Percentiles rank a stretch among this genome's conserved stretches.
phyloP scores from a whole-genome alignment of 1,140 invertebrate genomes.

The Conopomorpha cramerella region DNA sequence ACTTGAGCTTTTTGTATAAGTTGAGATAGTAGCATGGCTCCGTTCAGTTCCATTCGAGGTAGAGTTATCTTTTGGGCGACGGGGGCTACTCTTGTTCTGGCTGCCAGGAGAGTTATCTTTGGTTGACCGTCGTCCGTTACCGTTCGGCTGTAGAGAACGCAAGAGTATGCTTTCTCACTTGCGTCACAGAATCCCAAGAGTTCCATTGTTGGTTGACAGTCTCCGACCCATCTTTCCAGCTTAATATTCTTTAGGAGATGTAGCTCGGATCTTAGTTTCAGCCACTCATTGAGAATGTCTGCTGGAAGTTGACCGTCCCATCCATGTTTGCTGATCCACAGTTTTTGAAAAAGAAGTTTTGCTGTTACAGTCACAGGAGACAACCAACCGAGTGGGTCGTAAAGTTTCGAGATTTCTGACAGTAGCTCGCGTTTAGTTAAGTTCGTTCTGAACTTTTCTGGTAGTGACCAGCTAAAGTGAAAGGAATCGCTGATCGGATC shows the following conservation, averaged over 20 bases:
- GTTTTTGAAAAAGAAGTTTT: constrained; percentile 37
- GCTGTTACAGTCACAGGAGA: constrained; percentile 25
- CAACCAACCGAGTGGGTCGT: constrained; percentile 30
- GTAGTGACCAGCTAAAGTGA: too few relatives aligned
- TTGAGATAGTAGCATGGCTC: constrained; percentile 29
- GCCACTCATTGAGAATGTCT: constrained; percentile 13
- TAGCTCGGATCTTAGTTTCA: constrained; percentile 10
- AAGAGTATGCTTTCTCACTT: constrained; percentile 13
- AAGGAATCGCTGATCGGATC: constrained; percentile 15
- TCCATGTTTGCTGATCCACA: constrained; percentile 20
- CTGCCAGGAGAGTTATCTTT: constrained; percentile 13
- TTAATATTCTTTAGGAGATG: constrained; percentile 10
- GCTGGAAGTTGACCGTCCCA: constrained; percentile 32
- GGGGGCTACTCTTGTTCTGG: constrained; percentile 46
- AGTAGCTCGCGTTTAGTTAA: constrained; percentile 17
- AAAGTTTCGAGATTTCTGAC: constrained; percentile 23
- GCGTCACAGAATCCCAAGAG: constrained; percentile 25
- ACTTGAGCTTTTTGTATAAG: constrained; percentile 15
- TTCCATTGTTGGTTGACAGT: constrained; percentile 7
- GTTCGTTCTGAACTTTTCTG: constrained; percentile 2
- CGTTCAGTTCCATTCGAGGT: constrained; percentile 50
- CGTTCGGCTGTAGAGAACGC: constrained; percentile 17
- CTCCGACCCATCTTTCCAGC: constrained; percentile 12
- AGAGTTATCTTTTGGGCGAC: constrained; percentile 32
- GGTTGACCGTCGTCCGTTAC: constrained; percentile 11